phyloP scores from a whole-genome alignment of 2,797 vertebrate genomes.

The Microctenopoma stevenorrisi region DNA sequence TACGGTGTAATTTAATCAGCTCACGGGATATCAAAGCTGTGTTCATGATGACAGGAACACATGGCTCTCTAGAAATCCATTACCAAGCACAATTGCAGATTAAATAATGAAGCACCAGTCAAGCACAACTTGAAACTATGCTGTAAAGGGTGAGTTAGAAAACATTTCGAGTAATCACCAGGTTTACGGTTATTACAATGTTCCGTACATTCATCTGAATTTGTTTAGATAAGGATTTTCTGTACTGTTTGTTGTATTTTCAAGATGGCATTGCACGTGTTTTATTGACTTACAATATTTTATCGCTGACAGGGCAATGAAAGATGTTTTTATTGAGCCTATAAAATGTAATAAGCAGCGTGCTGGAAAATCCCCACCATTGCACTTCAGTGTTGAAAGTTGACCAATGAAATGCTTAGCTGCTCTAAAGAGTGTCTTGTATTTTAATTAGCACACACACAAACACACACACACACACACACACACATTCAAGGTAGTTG shows the following conservation, averaged over 20 bases:
- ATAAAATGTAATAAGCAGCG: constrained; percentile 34
- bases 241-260: not conserved
- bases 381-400: constrained; percentile 36
- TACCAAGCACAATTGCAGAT: constrained; percentile 3
- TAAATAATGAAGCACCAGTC: not conserved
- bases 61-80: constrained; percentile 10
- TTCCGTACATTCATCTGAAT: not conserved
- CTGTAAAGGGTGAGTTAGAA: not conserved
- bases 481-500: constrained; percentile 10
- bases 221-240: not conserved
- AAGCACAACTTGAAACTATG: not conserved
- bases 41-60: not conserved
- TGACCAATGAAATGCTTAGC: constrained; percentile 45
- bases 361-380: constrained; percentile 31
- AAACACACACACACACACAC: not conserved
- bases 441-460: constrained; percentile 46
- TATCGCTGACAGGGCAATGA: constrained; percentile 14
- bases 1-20: constrained; percentile 16
- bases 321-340: constrained; percentile 34
- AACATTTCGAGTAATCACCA: not conserved
- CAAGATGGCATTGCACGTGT: not conserved
- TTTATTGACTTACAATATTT: constrained; percentile 12
- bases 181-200: not conserved
- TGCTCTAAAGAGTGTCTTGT: constrained; percentile 33
- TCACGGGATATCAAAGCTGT: not conserved